Evolutionary conservation across 2,113 vertebrate genomes (phyloP), one percentile per base, ranked within the genome.

Genomic region (Hippoglossus stenolepis): DNA sequence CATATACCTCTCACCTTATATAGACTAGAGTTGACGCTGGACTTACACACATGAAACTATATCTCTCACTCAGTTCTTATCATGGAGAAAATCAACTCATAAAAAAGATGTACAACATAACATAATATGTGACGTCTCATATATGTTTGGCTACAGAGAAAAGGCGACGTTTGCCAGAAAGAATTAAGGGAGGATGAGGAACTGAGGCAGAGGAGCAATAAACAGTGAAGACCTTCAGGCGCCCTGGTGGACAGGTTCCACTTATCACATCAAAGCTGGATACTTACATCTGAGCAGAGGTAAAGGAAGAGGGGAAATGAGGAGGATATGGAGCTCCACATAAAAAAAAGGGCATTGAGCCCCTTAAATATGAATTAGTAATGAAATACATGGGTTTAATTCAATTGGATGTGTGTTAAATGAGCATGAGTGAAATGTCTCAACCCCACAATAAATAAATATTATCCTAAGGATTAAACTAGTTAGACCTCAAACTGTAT

Each of bases 141-240:
- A 38, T 38, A 38, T 38, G 1, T 9, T 10, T 38, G 35, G 8
- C 35, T 10, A 21, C 31, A 14, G 26, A 60, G 40, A 60, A 26
- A 75, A 1, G 7, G n/a, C 2, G 20, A 12, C n/a, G 60, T 40
- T 56, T 38, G 45, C 49, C 1, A 38, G 65, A 5, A 28, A 35
- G 57, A 20, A 59, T 14, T 38, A 67, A 68, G 60, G 35, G 35
- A 21, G 65, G 12, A 26, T 75, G 43, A 67, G 31, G 20, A 65
- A 59, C 47, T 31, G 61, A 28, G 40, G 40, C 12, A 43, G 40
- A 13, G 12, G 40, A 43, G 40, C 12, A 43, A 43, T 43, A 43
- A 43, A 43, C 40, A 12, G 40, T 13, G 13, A 61, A 71, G 68
- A 61, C 26, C 23, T 26, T 61, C 26, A 56, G 53, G 21, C 53